These are phyloP conservation scores for Gymnocypris eckloni DNA, from an alignment of 2,797 vertebrate species.

Conservation along the genomic window DNA sequence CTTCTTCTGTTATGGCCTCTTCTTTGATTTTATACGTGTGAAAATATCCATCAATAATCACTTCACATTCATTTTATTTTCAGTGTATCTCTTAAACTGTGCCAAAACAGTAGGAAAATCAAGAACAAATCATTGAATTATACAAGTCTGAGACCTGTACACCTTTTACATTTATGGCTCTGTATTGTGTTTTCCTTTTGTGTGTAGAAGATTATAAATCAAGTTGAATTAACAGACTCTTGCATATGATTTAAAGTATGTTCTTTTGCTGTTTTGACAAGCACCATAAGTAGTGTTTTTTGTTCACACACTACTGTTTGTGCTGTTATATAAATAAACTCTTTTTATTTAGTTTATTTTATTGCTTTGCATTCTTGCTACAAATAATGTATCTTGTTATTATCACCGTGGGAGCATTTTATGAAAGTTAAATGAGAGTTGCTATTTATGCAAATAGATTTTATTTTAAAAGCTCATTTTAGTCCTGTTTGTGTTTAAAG, in stretches of 20 bases:
- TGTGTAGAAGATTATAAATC: not conserved
- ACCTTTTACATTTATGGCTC: not conserved
- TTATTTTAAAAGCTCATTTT: slow-evolving; percentile 5
- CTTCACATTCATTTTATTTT: not conserved
- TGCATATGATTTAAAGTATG: not conserved
- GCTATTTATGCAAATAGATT: not conserved
- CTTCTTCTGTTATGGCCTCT: not conserved
- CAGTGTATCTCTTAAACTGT: not conserved
- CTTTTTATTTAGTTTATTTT: not conserved
- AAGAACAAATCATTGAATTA: not conserved
- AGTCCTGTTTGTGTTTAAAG: not conserved
- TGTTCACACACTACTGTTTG: not conserved
- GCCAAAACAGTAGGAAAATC: not conserved
- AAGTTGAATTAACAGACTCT: not conserved
- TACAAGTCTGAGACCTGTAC: not conserved
- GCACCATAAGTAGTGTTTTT: not conserved
- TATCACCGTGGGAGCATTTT: not conserved
- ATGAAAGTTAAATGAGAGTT: not conserved
- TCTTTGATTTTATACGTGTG: slow-evolving; percentile 13
- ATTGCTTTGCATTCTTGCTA: not conserved
- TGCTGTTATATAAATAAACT: slow-evolving; percentile 15
- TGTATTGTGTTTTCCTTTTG: not conserved
- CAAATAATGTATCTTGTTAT: not conserved
- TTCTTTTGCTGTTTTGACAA: not conserved
- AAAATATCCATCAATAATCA: slow-evolving; percentile 21